Conservation (phyloP, 1,140 invertebrate genomes). For the Physella acuta region DNA sequence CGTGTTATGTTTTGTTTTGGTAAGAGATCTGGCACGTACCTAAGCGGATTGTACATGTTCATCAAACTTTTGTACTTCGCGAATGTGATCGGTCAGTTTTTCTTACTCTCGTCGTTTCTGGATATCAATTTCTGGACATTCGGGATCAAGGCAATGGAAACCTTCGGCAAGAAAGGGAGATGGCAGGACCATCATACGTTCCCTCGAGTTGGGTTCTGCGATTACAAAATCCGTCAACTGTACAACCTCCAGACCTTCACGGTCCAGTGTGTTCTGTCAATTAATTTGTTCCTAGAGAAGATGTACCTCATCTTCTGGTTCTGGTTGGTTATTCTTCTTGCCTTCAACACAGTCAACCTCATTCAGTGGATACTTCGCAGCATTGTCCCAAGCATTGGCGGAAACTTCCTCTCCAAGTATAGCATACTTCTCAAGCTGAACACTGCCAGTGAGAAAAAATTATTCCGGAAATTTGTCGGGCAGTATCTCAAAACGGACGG, state of each 20-base stretch:
- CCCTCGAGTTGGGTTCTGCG: constrained; percentile 63
- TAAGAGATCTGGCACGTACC: constrained; percentile 61
- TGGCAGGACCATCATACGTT: constrained; percentile 59
- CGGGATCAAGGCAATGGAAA: constrained; percentile 60
- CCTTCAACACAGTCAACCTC: constrained; percentile 46
- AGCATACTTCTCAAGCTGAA: constrained; percentile 33
- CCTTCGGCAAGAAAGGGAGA: constrained; percentile 52
- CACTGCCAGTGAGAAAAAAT: constrained; percentile 35
- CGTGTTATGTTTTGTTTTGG: constrained; percentile 52
- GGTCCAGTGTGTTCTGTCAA: constrained; percentile 63
- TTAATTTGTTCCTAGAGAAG: constrained; percentile 65
- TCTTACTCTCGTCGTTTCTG: constrained; percentile 53
- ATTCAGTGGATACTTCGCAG: constrained; percentile 39
- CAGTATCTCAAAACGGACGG: constrained; percentile 54
- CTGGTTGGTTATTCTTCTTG: constrained; percentile 60
- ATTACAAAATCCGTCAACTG: constrained; percentile 63
- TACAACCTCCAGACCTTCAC: constrained; percentile 49
- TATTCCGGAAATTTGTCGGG: constrained; percentile 43
- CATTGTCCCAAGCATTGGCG: constrained; percentile 36
- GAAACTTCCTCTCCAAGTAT: constrained; percentile 48
- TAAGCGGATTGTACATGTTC: constrained; percentile 61
- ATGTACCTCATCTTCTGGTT: constrained; percentile 64
- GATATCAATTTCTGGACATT: constrained; percentile 51
- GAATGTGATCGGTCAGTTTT: constrained; percentile 54
- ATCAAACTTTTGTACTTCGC: constrained; percentile 47